Evolutionary conservation across 2,113 vertebrate species (phyloP), one percentile per base, ranked within the genome.

Genomic region (Haemorhous mexicanus): DNA sequence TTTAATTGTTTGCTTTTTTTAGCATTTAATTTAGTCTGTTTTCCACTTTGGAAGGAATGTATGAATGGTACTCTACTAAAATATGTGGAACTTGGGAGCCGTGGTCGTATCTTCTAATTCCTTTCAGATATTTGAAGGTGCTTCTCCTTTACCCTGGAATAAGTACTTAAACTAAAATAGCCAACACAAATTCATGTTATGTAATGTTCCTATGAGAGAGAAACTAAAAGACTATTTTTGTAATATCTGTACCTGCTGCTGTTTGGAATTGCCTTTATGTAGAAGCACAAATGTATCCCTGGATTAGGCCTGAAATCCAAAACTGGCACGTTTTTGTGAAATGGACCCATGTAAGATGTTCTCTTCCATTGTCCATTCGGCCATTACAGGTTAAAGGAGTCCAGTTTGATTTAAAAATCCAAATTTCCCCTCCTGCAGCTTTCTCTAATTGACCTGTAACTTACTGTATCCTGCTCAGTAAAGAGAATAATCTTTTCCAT

Each of bases 141-240:
- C 24, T 95, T 63, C 94, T 94, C 56, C 66, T 91, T 84, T 80
- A 56, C 50, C 6, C 7, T 84, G 47, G 44, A 84, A 58, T 61
- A 91, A 94, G 59, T 68, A 47, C 88, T 95, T 95, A 90, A 91
- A 85, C 78, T 93, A 56, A 90, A 94, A 93, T 84, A 96, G 75
- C 76, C 89, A 66, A 85, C 75, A 56, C 19, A 41, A 95, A 91
- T 84, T 47, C 47, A 28, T 86, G 67, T 90, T 90, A 74, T 90
- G 52, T 87, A 81, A 50, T 70, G 50, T 58, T 63, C 86, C 68
- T 95, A 4, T 33, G 73, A 97, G 85, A 96, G 26, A 53, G 43
- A 67, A 80, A 43, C 9, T 46, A 75, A 96, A 91, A 75, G 46
- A 37, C 64, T 64, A 10, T n/a, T 94, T 94, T 93, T n/a, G 26